Base-by-base conservation (phyloP, 1,140 invertebrate genomes). In the Heliconius himera region DNA sequence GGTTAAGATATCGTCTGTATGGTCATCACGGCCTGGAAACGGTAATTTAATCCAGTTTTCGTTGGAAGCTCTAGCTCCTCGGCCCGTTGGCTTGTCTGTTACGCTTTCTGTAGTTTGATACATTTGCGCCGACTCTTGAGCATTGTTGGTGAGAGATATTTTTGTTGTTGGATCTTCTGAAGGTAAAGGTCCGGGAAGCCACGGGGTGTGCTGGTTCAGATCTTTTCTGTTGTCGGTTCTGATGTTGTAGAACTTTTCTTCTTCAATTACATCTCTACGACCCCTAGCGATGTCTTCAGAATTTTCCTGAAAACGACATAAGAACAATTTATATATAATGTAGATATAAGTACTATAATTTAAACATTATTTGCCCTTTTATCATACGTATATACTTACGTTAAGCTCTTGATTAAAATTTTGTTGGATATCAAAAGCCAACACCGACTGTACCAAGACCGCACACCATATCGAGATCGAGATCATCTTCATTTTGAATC, bases 1-100 rank as follows among this genome's bases (percentile, higher is more conserved):
- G 13, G 87, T 94, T 36, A 93, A 88, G 70, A 91, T 91, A 74
- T 90, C 89, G 76, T 88, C 89, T 85, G 85, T 89, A 66, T 74
- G 81, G 5, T 89, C 90, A 49, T 91, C 90, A 16, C 80, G 89
- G 70, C 84, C 85, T 20, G 93, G 91, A 70, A 87, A 92, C 16
- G 94, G 94, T 1, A 95, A 81, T 87, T 95, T 95, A 29, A 95
- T 90, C 94, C 94, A 95, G 81, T 95, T 95, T 76, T 95, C 94
- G 36, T 95, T 94, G 22, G 93, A 94, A 4, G 93, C 93, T 84
- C 94, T 91, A 0, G 93, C 93, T 38, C 93, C 94, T 76, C 94
- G 82, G 1, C 94, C 93, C 13, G 90, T 95, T 18, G 91, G 94
- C 80, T 91, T 95, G 54, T 95, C 94, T 0, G 92, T 93, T 6